Base-by-base conservation (phyloP, 2,113 vertebrate genomes). In the Syrmaticus mikado region DNA sequence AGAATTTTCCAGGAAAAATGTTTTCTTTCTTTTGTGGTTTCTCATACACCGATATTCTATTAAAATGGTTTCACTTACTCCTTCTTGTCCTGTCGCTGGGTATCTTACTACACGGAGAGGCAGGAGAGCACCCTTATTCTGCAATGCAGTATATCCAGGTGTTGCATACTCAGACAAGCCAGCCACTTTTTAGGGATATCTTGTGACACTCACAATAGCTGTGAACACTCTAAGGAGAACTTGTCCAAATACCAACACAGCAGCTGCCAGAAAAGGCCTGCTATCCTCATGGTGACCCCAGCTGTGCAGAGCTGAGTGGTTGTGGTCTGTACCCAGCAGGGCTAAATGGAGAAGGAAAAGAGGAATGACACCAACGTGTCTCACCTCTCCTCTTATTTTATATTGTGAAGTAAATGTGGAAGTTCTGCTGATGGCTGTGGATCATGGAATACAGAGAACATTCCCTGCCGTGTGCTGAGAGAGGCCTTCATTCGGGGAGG, bases 1-100 rank as follows among this genome's bases (percentile, higher is more conserved):
- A 98, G 97, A 98, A 98, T 98, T 98, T 98, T 98, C 96, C 96
- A 97, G 94, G 94, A 96, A 97, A 57, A 97, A 80, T 4, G 13
- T 95, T 96, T 91, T 87, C 92, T 93, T 92, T 87, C 96, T 97
- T 94, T 97, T 95, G 84, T 97, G 93, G 89, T 94, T 96, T 95
- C 83, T 95, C 84, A 89, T 93, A 81, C 97, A 97, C 97, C 95
- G 94, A 94, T 94, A 93, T 76, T 87, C 81, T 87, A 97, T 97
- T 98, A 98, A 97, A 98, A 97, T 95, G 30, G 97, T 98, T 97
- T 97, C 92, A 94, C 87, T 97, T 97, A 97, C 24, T 61, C 78
- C 53, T 36, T 74, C 38, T 85, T 81, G 92, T 95, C 66, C 94
- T 94, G 75, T 93, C 91, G 36, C 91, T 92, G 75, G 30, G 71